Conservation (phyloP, 1,140 invertebrate species). For the Delia radicum region DNA sequence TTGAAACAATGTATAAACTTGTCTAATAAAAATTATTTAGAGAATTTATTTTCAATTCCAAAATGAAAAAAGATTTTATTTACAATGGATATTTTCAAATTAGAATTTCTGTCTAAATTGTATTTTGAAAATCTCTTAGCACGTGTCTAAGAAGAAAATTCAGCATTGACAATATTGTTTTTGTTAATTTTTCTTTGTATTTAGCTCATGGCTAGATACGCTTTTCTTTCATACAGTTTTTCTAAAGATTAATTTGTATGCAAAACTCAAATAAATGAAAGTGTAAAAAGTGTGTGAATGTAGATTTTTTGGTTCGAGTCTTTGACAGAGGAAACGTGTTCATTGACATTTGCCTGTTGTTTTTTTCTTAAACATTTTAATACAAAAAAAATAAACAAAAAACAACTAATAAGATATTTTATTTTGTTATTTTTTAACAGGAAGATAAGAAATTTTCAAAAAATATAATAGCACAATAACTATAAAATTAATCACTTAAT, state of each 20-base stretch:
- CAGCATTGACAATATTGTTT: neutral
- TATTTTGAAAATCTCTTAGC: neutral
- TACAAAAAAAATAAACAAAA: neutral
- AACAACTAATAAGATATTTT: neutral
- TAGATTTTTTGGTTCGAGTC: neutral
- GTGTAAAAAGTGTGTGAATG: neutral
- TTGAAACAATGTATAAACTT: neutral
- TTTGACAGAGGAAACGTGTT: slow-evolving; percentile 1
- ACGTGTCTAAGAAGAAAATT: neutral
- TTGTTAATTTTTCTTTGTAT: neutral
- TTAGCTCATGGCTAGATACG: neutral
- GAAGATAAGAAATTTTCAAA: too few species aligned
- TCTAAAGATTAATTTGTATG: neutral
- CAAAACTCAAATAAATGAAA: neutral
- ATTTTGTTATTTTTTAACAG: neutral
- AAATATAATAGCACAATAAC: too few species aligned
- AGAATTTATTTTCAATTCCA: neutral
- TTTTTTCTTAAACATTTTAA: neutral
- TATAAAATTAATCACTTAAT: too few species aligned
- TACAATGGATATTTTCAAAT: neutral
- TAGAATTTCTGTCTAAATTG: neutral
- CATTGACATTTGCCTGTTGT: neutral
- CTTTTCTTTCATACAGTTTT: neutral
- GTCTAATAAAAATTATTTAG: neutral
- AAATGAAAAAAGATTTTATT: neutral